Evolutionary conservation across 1,140 invertebrate species (phyloP), one percentile per base, ranked within the genome.

Genomic region (Sinonovacula constricta): DNA sequence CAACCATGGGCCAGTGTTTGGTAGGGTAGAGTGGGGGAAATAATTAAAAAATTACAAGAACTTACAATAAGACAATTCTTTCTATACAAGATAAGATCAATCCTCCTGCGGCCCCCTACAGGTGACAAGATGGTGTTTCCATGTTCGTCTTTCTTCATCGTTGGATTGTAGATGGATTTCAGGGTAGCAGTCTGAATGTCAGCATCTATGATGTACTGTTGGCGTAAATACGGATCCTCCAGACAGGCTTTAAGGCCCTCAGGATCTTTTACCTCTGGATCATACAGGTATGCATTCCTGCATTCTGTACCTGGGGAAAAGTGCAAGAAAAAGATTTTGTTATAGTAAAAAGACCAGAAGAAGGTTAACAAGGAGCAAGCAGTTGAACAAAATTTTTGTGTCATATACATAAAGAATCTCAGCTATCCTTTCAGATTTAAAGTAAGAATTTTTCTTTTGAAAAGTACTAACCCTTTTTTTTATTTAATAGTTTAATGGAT

Each of bases 121-220:
- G 74, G 59, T 12, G 76, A 74, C 18, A 67, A 54, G 34, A 80
- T 54, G 15, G 81, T 33, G 24, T 85, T 81, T 18, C 83, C 83
- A 63, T 78, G 26, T 18, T 49, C 22, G 63, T 83, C 82, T 3
- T 39, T 68, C 45, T 82, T 75, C 15, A 72, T 51, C 30, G 45
- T 36, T 7, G 70, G 67, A 54, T 76, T 51, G 45, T 71, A 76
- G 12, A 84, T 72, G 14, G 67, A 36, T 34, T 77, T 74, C 62
- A 85, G 70, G 18, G 71, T 78, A 14, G 71, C 66, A 5, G 31
- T 28, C 56, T 74, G 7, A 22, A 85, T 62, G 54, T 86, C 79
- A 31, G 82, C 84, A 36, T 86, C 83, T 7, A 80, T 51, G 3
- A 86, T 12, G 36, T 81, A 82, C 18, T 83, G 57, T 36, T 86